Conservation (phyloP, 2,888 invertebrate genomes). For the Dermolepida albohirtum region DNA sequence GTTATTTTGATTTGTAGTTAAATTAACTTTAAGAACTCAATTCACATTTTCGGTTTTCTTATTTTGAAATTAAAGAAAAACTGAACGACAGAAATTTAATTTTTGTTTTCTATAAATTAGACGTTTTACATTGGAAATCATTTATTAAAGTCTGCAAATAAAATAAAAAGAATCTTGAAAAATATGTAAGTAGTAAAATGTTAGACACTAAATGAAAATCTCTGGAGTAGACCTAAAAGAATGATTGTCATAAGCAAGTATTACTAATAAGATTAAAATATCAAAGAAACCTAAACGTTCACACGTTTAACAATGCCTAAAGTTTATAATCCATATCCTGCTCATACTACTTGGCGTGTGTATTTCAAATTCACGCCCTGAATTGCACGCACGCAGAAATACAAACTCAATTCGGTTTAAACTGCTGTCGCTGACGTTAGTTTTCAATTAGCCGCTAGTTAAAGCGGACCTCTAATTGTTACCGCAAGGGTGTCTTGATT, state of each 20-base stretch:
- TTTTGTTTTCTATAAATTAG: too few species aligned
- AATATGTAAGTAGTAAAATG: too few species aligned
- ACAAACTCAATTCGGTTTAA: slow-evolving; percentile 53
- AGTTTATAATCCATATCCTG: slow-evolving; percentile 26
- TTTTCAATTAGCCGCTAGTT: slow-evolving; percentile 56
- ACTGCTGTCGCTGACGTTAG: slow-evolving; percentile 58
- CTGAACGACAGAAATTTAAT: too few species aligned
- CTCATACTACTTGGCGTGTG: neutral
- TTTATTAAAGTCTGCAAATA: too few species aligned
- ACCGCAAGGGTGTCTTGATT: slow-evolving; percentile 44
- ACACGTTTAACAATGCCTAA: slow-evolving; percentile 22
- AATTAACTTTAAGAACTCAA: too few species aligned
- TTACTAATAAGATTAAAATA: slow-evolving; percentile 30
- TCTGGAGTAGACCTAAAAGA: too few species aligned
- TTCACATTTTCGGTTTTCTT: too few species aligned
- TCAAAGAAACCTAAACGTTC: slow-evolving; percentile 14
- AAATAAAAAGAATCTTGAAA: too few species aligned
- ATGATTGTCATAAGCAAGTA: slow-evolving; percentile 25
- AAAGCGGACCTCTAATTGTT: slow-evolving; percentile 44
- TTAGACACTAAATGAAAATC: too few species aligned
- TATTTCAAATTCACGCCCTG: slow-evolving; percentile 34
- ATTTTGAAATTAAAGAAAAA: too few species aligned
- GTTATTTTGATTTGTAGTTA: too few species aligned
- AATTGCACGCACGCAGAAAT: slow-evolving; percentile 43
- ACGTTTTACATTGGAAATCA: too few species aligned